Conservation (phyloP, 2,888 invertebrate species). For the Netelia inedita region DNA sequence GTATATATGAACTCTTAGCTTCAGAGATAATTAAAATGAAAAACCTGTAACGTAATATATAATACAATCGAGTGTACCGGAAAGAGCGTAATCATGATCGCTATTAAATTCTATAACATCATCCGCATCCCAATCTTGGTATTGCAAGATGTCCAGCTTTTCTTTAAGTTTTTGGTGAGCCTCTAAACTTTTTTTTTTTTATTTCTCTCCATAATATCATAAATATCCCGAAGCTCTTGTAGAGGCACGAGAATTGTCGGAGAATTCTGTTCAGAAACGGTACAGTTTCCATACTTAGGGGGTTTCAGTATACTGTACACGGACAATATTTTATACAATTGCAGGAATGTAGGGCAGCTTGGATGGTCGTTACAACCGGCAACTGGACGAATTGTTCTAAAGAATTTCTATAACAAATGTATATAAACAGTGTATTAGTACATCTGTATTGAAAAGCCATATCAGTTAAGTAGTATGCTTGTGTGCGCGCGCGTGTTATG, state of each 20-base stretch:
- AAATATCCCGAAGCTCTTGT: neutral
- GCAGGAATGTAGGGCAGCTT: conserved; percentile 67
- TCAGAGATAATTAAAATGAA: too few species aligned
- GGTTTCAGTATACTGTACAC: conserved; percentile 60
- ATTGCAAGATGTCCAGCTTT: neutral
- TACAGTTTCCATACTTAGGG: conserved; percentile 67
- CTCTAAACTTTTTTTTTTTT: too few species aligned
- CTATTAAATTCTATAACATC: too few species aligned
- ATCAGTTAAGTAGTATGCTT: too few species aligned
- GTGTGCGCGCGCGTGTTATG: too few species aligned
- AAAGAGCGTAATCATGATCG: neutral
- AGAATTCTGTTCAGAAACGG: conserved; percentile 37
- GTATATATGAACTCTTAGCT: too few species aligned
- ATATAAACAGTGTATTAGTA: neutral
- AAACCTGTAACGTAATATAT: neutral
- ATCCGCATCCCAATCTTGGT: neutral
- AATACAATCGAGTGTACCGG: neutral
- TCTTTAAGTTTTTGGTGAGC: neutral
- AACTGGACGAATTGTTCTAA: conserved; percentile 60
- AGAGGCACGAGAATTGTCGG: neutral
- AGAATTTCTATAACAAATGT: conserved; percentile 53
- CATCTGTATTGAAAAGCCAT: neutral
- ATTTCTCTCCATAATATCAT: too few species aligned
- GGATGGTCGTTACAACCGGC: conserved; percentile 60
- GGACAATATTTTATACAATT: conserved; percentile 69